These are phyloP conservation scores for Peromyscus californicus DNA, from an alignment of 2,113 vertebrate species.

Conservation along the genomic window DNA sequence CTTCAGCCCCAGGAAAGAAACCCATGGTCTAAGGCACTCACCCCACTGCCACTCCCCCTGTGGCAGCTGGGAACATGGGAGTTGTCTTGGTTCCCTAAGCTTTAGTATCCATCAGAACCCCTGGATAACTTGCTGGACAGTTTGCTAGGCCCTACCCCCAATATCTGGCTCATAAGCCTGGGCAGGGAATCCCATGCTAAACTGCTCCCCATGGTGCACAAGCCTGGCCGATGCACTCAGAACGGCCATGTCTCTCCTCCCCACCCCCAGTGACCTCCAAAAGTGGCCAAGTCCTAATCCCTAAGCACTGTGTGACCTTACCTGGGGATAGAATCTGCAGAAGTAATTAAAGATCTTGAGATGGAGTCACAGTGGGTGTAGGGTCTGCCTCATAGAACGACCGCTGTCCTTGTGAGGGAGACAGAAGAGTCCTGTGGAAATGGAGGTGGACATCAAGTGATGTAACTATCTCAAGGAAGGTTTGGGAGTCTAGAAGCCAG, in stretches of 20 bases:
- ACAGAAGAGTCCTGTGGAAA: not conserved
- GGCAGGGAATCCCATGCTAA: too few species aligned
- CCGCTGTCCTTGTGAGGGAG: not conserved
- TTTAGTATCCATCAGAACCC: not conserved
- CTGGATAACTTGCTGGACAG: not conserved
- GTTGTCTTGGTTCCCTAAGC: not conserved
- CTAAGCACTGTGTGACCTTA: not conserved
- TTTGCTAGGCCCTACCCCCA: not conserved
- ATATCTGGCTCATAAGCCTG: not conserved
- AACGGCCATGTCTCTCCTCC: too few species aligned
- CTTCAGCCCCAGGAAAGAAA: not conserved
- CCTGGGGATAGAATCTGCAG: not conserved
- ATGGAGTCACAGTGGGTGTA: too few species aligned
- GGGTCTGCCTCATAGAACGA: too few species aligned
- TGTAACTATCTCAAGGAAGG: too few species aligned
- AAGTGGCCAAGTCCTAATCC: not conserved
- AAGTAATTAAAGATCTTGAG: not conserved
- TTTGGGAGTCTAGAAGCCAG: not conserved
- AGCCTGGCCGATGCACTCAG: not conserved
- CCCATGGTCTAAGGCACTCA: too few species aligned
- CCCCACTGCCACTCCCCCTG: not conserved
- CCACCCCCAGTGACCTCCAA: not conserved
- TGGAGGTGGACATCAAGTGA: not conserved
- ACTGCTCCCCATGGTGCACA: too few species aligned
- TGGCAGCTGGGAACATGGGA: not conserved